A percentile compares a stretch with the other conserved stretches of the same genome.
Evolutionary conservation across 2,797 vertebrate species (phyloP).

Genomic region (Cygnus olor): DNA sequence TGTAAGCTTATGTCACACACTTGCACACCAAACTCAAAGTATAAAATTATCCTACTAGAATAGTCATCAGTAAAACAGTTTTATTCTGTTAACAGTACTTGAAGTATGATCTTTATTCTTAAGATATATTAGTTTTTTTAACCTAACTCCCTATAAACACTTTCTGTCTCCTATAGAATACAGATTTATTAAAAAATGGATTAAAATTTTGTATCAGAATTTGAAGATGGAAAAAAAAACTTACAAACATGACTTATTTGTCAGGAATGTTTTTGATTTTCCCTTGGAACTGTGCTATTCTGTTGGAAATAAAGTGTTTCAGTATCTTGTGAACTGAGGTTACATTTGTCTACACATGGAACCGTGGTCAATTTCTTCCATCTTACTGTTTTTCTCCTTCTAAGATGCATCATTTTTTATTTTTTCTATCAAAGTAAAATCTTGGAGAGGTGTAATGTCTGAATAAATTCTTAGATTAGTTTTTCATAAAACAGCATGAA

Average conservation of each 20-base stretch:
- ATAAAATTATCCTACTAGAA: neutral
- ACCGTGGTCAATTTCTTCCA: neutral
- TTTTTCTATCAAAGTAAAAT: neutral
- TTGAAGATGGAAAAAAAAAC: neutral
- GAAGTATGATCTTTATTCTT: neutral
- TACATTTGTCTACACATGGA: neutral
- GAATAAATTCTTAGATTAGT: neutral
- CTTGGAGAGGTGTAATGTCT: neutral
- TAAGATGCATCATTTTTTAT: neutral
- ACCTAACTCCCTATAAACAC: neutral
- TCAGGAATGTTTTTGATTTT: neutral
- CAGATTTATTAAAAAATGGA: neutral
- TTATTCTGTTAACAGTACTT: neutral
- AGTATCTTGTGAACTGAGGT: neutral
- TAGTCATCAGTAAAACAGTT: neutral
- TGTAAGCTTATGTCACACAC: neutral
- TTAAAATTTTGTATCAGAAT: neutral
- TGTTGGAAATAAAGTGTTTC: neutral
- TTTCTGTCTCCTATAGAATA: neutral
- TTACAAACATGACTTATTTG: neutral
- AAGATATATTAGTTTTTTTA: neutral
- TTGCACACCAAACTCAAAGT: neutral
- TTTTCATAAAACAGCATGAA: neutral
- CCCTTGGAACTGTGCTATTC: neutral
- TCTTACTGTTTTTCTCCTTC: neutral